phyloP scores from a whole-genome alignment of 1,140 invertebrate species.

The Neodiprion virginianus region DNA sequence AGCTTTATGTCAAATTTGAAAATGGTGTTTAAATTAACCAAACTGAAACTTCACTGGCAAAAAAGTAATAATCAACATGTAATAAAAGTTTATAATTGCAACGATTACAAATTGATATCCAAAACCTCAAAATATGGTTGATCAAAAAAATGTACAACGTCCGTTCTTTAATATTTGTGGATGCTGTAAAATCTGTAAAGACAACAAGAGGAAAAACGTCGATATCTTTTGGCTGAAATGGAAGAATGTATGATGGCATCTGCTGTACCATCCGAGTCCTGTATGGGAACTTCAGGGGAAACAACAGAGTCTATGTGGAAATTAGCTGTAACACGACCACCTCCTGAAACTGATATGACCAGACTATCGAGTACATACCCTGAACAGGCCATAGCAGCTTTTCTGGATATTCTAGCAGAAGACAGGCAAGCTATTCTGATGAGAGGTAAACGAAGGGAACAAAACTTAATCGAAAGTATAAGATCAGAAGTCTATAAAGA shows the following conservation, averaged over 20 bases:
- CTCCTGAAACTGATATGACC: conserved; percentile 24
- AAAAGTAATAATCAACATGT: too few relatives aligned
- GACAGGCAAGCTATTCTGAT: conserved; percentile 29
- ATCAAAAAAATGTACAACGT: too few relatives aligned
- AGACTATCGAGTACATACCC: conserved; percentile 27
- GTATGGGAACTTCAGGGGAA: conserved; percentile 13
- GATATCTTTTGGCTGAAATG: conserved; percentile 28
- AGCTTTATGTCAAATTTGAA: neutral
- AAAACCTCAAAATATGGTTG: too few relatives aligned
- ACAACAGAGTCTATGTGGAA: conserved; percentile 30
- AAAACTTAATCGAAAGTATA: conserved; percentile 25
- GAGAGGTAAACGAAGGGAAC: conserved; percentile 26
- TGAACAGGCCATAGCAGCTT: conserved; percentile 22
- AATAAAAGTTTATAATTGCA: too few relatives aligned
- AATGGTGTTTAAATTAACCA: neutral
- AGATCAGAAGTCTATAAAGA: conserved; percentile 29
- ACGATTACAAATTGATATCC: too few relatives aligned
- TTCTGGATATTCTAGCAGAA: conserved; percentile 27
- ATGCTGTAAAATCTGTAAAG: conserved; percentile 10
- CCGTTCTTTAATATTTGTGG: too few relatives aligned
- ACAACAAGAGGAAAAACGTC: conserved; percentile 29
- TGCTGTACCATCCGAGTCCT: conserved; percentile 14
- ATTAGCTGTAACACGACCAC: conserved; percentile 29
- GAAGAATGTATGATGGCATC: conserved; percentile 28
- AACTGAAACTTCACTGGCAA: too few relatives aligned